Evolutionary conservation across 2,888 invertebrate genomes (phyloP).

Genomic region (Nysson spinosus): DNA sequence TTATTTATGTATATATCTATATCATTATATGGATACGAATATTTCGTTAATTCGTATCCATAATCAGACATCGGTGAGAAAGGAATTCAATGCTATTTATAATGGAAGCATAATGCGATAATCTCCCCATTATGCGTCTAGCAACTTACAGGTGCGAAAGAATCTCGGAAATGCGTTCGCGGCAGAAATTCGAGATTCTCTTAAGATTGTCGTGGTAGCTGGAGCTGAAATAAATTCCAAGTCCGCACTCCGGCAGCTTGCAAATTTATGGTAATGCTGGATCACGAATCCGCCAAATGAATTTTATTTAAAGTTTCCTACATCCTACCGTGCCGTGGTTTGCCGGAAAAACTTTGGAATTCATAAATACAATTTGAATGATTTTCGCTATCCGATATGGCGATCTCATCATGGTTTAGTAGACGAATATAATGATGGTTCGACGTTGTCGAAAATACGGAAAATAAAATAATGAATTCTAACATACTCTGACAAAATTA

Average conservation of each 20-base stretch:
- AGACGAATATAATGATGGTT: slow-evolving; percentile 53
- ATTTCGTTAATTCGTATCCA: too few species aligned
- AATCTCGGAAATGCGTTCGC: slow-evolving; percentile 40
- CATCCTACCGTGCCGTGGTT: slow-evolving; percentile 53
- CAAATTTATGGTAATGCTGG: slow-evolving; percentile 72
- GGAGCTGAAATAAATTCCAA: slow-evolving; percentile 66
- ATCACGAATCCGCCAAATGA: slow-evolving; percentile 72
- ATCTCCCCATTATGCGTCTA: slow-evolving; percentile 36
- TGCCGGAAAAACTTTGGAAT: slow-evolving; percentile 66
- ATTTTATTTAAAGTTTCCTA: slow-evolving; percentile 72
- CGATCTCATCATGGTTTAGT: slow-evolving; percentile 38
- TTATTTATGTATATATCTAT: too few species aligned
- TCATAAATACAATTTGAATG: slow-evolving; percentile 71
- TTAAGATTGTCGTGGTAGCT: slow-evolving; percentile 46
- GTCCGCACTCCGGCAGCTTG: slow-evolving; percentile 62
- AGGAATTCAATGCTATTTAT: too few species aligned
- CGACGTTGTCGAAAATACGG: slow-evolving; percentile 37
- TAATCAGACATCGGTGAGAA: too few species aligned
- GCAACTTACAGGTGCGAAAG: slow-evolving; percentile 44
- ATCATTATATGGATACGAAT: too few species aligned
- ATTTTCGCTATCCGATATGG: slow-evolving; percentile 47
- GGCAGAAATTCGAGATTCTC: slow-evolving; percentile 48
- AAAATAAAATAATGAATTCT: slow-evolving; percentile 55
- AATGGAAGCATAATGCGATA: slow-evolving; percentile 2
- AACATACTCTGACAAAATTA: slow-evolving; percentile 15